Base-by-base conservation (phyloP, 2,113 vertebrate genomes). In the Herpailurus yagouaroundi region DNA sequence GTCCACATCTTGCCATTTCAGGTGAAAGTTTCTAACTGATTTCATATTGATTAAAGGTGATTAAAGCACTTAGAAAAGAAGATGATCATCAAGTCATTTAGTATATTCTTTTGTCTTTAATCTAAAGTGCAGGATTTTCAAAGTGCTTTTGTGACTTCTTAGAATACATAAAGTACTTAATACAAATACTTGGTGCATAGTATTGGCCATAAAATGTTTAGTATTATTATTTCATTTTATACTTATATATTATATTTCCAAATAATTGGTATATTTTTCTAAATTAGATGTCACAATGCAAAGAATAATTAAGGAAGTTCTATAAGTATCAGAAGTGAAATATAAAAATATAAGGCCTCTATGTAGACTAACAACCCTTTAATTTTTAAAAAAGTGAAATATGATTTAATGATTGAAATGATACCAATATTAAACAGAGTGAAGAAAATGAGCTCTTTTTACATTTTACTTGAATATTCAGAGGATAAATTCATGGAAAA, bases 101-200 rank as follows among this genome's bases (percentile, higher is more conserved):
- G 6, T 66, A 31, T 83, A 81, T 96, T 87, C n/a, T 36, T 93
- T 91, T 95, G n/a, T 73, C 60, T 95, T 95, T 71, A 52, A 25
- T 68, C 9, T 63, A 66, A 95, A 60, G 7, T 29, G 1, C 15
- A 95, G 14, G 33, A 31, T 83, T 86, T 89, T 92, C 60, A 66
- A 92, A 77, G 31, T 73, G 52, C 13, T 83, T 79, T 52, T 89
- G 9, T 95, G 15, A 83, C 52, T 73, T 96, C 14, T 80, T 90
- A 27, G 0, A 71, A 31, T 23, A 74, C 21, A 55, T 23, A 83
- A 92, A 81, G 11, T 93, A 45, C 25, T 36, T 77, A 95, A 38
- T 14, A 88, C 7, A 57, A 48, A 83, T 87, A 18, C n/a, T 29
- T 64, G 9, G 27, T 41, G 19, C 21, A 23, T 89, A 38, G 5